phyloP scores from a whole-genome alignment of 2,797 vertebrate species.

The Oreortyx pictus region DNA sequence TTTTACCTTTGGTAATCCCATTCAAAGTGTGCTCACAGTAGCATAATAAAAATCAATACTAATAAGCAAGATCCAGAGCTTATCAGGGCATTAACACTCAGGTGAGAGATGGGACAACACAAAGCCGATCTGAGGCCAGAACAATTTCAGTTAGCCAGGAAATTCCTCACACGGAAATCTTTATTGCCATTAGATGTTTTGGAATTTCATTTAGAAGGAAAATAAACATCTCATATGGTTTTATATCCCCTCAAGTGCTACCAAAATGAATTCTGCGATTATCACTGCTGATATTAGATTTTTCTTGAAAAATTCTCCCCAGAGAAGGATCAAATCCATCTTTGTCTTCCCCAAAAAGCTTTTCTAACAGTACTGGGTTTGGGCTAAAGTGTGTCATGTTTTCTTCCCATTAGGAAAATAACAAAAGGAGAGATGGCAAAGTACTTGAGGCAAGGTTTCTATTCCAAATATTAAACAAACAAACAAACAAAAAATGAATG shows the following conservation, averaged over 20 bases:
- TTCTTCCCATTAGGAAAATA: neutral
- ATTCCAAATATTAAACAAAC: neutral
- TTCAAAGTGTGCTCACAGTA: neutral
- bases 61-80: neutral
- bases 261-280: neutral
- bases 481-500: too few species aligned
- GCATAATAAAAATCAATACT: neutral
- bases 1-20: neutral
- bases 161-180: neutral
- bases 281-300: neutral
- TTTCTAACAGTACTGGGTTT: neutral
- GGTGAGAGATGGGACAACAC: neutral
- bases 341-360: neutral
- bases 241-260: neutral
- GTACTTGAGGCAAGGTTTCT: neutral
- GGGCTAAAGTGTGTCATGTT: neutral
- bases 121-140: neutral
- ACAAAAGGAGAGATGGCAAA: neutral
- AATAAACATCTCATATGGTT: neutral
- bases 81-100: neutral
- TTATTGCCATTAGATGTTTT: neutral
- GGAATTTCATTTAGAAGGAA: conserved; percentile 11
- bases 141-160: neutral
- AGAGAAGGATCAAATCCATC: neutral
- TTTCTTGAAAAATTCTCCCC: neutral